Percentiles rank a stretch among this genome's conserved stretches.
Conservation (phyloP, 2,113 vertebrate species). For the Meriones unguiculatus region DNA sequence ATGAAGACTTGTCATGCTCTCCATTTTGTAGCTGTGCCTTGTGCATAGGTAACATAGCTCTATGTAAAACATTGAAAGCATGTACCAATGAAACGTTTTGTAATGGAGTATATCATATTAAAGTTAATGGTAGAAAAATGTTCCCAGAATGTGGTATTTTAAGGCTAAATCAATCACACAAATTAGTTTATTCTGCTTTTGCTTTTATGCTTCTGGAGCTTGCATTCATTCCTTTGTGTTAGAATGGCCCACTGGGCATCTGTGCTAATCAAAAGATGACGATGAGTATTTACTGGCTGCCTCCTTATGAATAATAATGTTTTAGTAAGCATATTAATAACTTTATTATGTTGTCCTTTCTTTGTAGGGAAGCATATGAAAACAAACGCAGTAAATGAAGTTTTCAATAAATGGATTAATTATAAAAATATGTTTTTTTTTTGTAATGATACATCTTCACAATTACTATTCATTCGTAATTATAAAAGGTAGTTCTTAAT, state of each 20-base stretch:
- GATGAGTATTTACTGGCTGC: background rate
- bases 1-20: background rate
- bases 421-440: conserved; percentile 10
- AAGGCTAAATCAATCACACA: background rate
- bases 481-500: background rate
- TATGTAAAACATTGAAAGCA: background rate
- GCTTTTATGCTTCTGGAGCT: conserved; percentile 23
- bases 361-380: conserved; percentile 27
- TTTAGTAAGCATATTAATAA: background rate
- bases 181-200: conserved; percentile 45
- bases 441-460: background rate
- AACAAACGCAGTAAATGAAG: background rate
- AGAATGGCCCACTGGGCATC: background rate
- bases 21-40: background rate
- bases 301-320: background rate
- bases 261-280: background rate
- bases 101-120: background rate
- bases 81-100: background rate
- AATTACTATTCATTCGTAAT: background rate
- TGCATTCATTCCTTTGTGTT: background rate
- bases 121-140: background rate
- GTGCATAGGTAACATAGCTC: background rate
- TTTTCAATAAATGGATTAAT: background rate
- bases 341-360: background rate
- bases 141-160: background rate